phyloP scores from a whole-genome alignment of 2,888 invertebrate genomes.

The Lepidochrysops patricia region DNA sequence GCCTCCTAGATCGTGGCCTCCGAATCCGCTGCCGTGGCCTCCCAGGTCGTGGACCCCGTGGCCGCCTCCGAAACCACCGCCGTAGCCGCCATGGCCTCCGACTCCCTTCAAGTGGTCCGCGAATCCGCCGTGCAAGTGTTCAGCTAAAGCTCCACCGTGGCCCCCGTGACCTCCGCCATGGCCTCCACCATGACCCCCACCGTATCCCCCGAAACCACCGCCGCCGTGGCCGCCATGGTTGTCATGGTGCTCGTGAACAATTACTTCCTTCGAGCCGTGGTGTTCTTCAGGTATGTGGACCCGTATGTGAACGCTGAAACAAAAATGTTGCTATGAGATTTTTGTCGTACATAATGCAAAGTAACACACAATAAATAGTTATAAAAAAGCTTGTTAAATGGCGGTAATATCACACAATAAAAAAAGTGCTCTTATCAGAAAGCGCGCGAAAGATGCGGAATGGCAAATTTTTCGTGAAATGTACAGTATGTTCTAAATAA shows the following conservation, averaged over 20 bases:
- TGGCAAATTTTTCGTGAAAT: background rate
- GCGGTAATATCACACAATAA: no score
- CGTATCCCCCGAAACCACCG: constrained; percentile 31
- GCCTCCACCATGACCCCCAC: constrained; percentile 31
- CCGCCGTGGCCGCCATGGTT: constrained; percentile 33
- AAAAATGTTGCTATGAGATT: constrained; percentile 24
- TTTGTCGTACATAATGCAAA: background rate
- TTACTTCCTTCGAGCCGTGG: constrained; percentile 60
- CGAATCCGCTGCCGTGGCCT: constrained; percentile 22
- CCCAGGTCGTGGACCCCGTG: constrained; percentile 23
- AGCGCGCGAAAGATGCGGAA: background rate
- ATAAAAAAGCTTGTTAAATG: no score
- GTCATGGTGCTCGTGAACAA: constrained; percentile 55
- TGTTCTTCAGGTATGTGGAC: constrained; percentile 71
- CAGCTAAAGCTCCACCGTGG: constrained; percentile 36
- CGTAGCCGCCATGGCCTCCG: constrained; percentile 32
- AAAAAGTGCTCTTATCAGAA: no score
- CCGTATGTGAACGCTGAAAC: constrained; percentile 73
- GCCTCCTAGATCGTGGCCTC: constrained; percentile 31
- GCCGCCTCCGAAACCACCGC: constrained; percentile 31
- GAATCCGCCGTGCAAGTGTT: constrained; percentile 47
- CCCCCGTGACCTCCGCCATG: constrained; percentile 29
- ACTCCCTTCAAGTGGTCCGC: constrained; percentile 39
- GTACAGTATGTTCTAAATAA: no score
- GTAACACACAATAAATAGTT: no score